Evolutionary conservation across 2,888 invertebrate species (phyloP), one percentile per base, ranked within the genome.

Genomic region (Lithophane socia): DNA sequence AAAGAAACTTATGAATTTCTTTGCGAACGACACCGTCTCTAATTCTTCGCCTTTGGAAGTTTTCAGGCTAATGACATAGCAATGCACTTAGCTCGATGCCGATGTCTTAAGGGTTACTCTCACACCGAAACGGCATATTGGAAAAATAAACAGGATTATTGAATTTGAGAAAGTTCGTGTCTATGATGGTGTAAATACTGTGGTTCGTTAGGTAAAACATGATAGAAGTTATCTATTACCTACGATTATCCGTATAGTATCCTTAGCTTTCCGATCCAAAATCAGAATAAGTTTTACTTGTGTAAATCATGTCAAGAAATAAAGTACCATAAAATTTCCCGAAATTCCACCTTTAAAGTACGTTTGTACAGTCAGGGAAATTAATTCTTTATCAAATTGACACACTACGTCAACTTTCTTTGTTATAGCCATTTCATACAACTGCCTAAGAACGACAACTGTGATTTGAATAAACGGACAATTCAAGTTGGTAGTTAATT

Each of bases 41-140:
- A 88, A 87, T 87, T 87, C 85, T 64, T 80, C 73, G 86, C 69
- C 83, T 85, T 85, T 74, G 65, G 82, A 91, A 91, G 88, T 92
- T 90, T 87, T 85, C 87, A 83, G 66, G 88, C 89, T 94, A 94
- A 94, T 94, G 94, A 94, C 94, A 94, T 90, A 87, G 92, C 92
- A 91, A 91, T 92, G 94, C 94, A 93, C 94, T 94, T 93, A 94
- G 91, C 89, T 75, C 68, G 64, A 82, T 86, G 88, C 80, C 85
- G 82, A 85, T 90, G 86, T 89, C 84, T 73, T 66, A 37, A 29
- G 70, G 76, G 1, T 10, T 47, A 0, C 52, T 70, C 24, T 91
- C 73, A 91, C 90, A 92, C 90, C 87, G 87, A 9, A 47, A 0
- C 21, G 54, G 21, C 67, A 66, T 49, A 21, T 52, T n/a, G 21